Conservation (phyloP, 2,113 vertebrate species). For the Zootoca vivipara region DNA sequence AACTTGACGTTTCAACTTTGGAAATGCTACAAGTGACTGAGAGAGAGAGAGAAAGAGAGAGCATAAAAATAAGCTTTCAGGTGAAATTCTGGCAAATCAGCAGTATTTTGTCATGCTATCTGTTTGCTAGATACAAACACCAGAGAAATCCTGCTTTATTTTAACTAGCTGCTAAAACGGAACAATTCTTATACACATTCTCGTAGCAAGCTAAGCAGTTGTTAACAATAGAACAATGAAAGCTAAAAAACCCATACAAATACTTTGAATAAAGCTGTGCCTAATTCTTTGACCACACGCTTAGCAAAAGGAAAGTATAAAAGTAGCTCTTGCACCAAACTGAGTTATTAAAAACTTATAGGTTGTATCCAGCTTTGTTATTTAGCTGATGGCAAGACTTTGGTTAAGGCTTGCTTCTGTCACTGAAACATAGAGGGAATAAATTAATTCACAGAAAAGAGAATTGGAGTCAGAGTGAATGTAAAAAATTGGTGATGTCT, state of each 20-base stretch:
- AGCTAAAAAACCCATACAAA: background rate
- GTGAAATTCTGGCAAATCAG: background rate
- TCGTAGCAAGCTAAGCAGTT: background rate
- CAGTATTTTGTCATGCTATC: background rate
- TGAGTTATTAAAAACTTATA: background rate
- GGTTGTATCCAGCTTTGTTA: too few species aligned
- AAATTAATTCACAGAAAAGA: background rate
- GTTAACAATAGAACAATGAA: background rate
- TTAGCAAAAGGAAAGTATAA: background rate
- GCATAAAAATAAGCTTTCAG: constrained; percentile 54
- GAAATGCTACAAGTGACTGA: constrained; percentile 98
- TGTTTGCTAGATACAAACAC: background rate
- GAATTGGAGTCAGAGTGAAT: background rate
- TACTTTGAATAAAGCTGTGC: background rate
- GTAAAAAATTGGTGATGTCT: background rate
- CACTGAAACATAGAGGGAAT: too few species aligned
- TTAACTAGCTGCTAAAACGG: background rate
- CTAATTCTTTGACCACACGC: background rate
- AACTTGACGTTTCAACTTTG: constrained; percentile 98
- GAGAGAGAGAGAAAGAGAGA: constrained; percentile 30
- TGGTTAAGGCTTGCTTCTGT: too few species aligned
- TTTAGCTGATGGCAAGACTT: too few species aligned
- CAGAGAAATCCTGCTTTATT: background rate
- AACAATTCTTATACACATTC: background rate
- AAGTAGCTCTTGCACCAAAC: background rate